Evolutionary conservation across 2,797 vertebrate genomes (phyloP).

Genomic region (Enteromius radiatus): DNA sequence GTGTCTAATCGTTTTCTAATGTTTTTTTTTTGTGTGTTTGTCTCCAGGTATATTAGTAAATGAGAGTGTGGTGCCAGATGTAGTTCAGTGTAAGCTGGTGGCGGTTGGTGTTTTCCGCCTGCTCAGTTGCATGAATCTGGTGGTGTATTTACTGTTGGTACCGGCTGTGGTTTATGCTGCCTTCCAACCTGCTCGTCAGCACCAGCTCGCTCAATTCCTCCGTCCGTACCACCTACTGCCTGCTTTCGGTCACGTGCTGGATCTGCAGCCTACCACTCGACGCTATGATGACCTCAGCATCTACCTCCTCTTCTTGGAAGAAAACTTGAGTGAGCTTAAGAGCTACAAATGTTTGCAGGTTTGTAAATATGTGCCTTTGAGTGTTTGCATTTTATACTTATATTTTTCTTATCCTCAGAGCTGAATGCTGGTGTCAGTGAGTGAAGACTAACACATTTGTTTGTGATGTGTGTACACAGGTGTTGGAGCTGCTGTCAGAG

Average conservation of each 20-base stretch:
- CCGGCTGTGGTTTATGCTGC: slow-evolving; percentile 85
- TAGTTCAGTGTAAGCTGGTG: slow-evolving; percentile 91
- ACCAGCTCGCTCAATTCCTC: slow-evolving; percentile 83
- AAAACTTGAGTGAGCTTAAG: slow-evolving; percentile 93
- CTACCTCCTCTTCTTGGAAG: slow-evolving; percentile 91
- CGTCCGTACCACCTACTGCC: slow-evolving; percentile 90
- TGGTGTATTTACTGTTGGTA: slow-evolving; percentile 82
- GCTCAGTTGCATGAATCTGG: slow-evolving; percentile 91
- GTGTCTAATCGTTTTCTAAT: not conserved
- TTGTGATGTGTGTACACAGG: slow-evolving; percentile 63
- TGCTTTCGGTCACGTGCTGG: slow-evolving; percentile 82
- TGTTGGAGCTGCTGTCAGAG: slow-evolving; percentile 88
- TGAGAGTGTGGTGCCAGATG: slow-evolving; percentile 78
- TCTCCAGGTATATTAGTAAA: slow-evolving; percentile 83
- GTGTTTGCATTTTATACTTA: not conserved
- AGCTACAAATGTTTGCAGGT: slow-evolving; percentile 93
- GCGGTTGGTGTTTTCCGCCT: slow-evolving; percentile 91
- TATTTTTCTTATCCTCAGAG: not conserved
- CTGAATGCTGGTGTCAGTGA: not conserved
- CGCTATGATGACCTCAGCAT: slow-evolving; percentile 92
- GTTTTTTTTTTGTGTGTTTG: not conserved
- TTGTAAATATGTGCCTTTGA: slow-evolving; percentile 32
- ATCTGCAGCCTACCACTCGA: slow-evolving; percentile 73
- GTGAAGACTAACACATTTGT: not conserved
- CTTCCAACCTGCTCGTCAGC: slow-evolving; percentile 83